Percentiles rank a stretch among this genome's conserved stretches.
Conservation (phyloP, 2,888 invertebrate genomes). For the Phasia obesa region DNA sequence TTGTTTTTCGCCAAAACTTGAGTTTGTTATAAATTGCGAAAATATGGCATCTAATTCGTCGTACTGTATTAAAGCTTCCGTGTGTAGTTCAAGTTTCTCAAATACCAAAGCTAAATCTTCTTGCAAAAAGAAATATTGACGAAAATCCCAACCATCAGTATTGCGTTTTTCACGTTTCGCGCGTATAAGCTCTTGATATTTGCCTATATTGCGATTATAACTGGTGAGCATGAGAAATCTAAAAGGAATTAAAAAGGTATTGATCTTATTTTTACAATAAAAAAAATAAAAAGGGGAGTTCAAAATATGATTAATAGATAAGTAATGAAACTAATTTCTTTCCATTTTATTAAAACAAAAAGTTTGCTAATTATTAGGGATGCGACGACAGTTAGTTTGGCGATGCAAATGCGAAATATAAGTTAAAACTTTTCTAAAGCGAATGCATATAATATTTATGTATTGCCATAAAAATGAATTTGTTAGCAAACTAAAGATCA, state of each 20-base stretch:
- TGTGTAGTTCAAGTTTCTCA: constrained; percentile 95
- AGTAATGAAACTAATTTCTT: too few relatives aligned
- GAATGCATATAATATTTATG: too few relatives aligned
- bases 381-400: too few relatives aligned
- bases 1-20: constrained; percentile 93
- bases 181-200: constrained; percentile 95
- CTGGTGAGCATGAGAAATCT: constrained; percentile 88
- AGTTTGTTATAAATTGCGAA: constrained; percentile 97
- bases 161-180: constrained; percentile 95
- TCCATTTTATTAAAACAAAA: too few relatives aligned
- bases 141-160: constrained; percentile 96
- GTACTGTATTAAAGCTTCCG: constrained; percentile 97
- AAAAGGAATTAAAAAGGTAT: constrained; percentile 72
- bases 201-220: constrained; percentile 92
- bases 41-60: constrained; percentile 98
- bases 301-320: too few relatives aligned
- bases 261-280: too few relatives aligned
- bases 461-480: too few relatives aligned
- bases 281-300: too few relatives aligned
- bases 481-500: too few relatives aligned
- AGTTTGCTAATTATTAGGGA: too few relatives aligned
- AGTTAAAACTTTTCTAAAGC: too few relatives aligned
- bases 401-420: too few relatives aligned
- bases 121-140: constrained; percentile 95
- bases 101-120: constrained; percentile 97